These are phyloP conservation scores for Bradypodion pumilum DNA, from an alignment of 2,797 vertebrate species.

Conservation along the genomic window DNA sequence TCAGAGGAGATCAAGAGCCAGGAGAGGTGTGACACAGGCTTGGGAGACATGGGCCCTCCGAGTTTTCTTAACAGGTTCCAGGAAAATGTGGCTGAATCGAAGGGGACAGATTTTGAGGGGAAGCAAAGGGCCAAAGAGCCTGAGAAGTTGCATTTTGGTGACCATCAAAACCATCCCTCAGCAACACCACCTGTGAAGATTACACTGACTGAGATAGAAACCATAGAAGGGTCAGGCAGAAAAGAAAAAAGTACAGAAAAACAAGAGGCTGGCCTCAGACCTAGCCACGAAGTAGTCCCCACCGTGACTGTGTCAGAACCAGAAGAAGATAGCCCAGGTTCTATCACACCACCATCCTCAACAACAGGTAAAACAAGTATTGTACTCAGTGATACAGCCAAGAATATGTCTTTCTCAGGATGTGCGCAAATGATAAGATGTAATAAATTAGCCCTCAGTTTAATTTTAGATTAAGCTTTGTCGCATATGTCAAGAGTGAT, in stretches of 20 bases:
- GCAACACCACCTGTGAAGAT: constrained; percentile 85
- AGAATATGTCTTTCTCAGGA: background rate
- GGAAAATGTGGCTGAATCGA: constrained; percentile 36
- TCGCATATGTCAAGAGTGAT: background rate
- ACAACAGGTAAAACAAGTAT: constrained; percentile 79
- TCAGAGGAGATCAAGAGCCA: constrained; percentile 80
- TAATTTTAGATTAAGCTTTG: too few relatives aligned
- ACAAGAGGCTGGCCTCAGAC: constrained; percentile 83
- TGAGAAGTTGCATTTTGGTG: constrained; percentile 80
- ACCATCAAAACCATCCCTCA: constrained; percentile 69
- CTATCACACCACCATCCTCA: constrained; percentile 90
- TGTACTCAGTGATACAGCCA: fast-evolving
- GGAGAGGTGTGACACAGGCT: constrained; percentile 51
- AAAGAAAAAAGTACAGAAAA: constrained; percentile 73
- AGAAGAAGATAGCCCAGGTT: constrained; percentile 94
- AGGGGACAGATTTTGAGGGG: constrained; percentile 34
- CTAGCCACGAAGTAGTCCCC: constrained; percentile 89
- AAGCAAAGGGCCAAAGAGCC: constrained; percentile 75
- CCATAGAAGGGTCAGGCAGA: constrained; percentile 57
- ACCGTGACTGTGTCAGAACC: constrained; percentile 93
- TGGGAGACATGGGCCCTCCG: constrained; percentile 66
- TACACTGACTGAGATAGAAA: constrained; percentile 83
- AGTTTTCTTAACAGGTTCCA: constrained; percentile 51
- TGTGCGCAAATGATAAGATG: background rate
- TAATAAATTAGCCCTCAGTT: too few relatives aligned